Evolutionary conservation across 37 sponge, comb jelly and placozoan genomes (phyloP), one percentile per base, ranked within the genome.

Genomic region (Aplysina aerophoba): DNA sequence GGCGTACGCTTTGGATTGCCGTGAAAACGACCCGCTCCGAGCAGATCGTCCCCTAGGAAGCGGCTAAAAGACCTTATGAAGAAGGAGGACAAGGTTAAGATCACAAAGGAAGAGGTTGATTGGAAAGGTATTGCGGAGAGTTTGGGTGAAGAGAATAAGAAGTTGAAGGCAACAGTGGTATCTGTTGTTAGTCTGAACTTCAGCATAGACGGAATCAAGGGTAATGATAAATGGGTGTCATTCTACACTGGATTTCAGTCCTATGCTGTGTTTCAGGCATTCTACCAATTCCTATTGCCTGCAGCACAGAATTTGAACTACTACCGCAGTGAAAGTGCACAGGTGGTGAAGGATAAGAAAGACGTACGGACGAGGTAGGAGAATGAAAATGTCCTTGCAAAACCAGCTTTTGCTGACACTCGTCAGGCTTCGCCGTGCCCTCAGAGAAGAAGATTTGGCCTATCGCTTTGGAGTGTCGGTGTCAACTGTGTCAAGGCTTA

Each of bases 161-260:
- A n/a, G 64, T 62, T 62, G 64, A 62, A 27, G 64, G 64, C 64
- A 62, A 62, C 4, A 11, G 64, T 13, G 28, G 64, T n/a, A n/a
- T n/a, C n/a, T n/a, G n/a, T 62, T 62, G 64, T 28, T n/a, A 62
- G 64, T 13, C 64, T 13, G 28, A 62, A 62, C 64, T 62, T 3
- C 64, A 28, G 11, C 11, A 13, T 62, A 62, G 64, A 62, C 11
- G 64, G 11, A 4, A 62, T 62, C 12, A 62, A 62, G 64, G 64
- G 12, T 13, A 62, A 62, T 27, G 64, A 62, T 13, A 62, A 11
- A 62, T 62, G 64, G 64, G 64, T 62, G 64, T 62, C 64, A 62
- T 62, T 62, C 64, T 62, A 62, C 64, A 62, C 64, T 62, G 64
- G 64, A 20, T 62, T 62, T 62, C 64, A 62, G 64, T 62, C 64